Evolutionary conservation across 2,113 vertebrate species (phyloP).

Genomic region (Perca fluviatilis): DNA sequence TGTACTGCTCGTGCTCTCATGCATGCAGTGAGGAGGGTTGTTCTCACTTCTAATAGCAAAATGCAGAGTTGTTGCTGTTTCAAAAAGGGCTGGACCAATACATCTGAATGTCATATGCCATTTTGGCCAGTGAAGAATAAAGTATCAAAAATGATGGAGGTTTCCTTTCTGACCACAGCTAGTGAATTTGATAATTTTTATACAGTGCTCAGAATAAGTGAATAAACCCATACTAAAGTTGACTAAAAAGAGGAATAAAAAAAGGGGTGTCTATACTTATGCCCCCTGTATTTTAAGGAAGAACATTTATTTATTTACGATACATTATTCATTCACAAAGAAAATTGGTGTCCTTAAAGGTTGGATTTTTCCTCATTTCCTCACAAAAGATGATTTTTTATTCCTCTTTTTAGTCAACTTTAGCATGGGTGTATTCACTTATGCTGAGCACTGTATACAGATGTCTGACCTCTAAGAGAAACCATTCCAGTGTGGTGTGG

Average conservation of each 20-base stretch:
- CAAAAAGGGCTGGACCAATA: not conserved
- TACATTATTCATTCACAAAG: too few species aligned
- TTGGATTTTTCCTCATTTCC: too few species aligned
- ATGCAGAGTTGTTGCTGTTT: not conserved
- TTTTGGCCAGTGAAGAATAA: not conserved
- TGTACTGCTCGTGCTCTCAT: not conserved
- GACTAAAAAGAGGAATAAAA: too few species aligned
- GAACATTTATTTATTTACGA: too few species aligned
- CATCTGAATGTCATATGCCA: not conserved
- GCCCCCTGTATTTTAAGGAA: too few species aligned
- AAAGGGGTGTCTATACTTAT: too few species aligned
- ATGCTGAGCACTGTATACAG: not conserved
- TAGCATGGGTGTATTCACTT: too few species aligned
- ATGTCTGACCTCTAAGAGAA: constrained; percentile 6
- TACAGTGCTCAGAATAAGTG: not conserved
- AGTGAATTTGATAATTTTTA: constrained; percentile 8
- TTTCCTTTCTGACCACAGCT: constrained; percentile 13
- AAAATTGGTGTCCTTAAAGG: too few species aligned
- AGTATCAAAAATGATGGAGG: not conserved
- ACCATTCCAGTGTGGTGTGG: not conserved
- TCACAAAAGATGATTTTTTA: too few species aligned
- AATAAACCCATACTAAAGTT: too few species aligned
- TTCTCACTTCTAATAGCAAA: not conserved
- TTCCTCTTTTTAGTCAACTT: too few species aligned
- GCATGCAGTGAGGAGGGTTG: not conserved